A percentile compares a stretch with the other conserved stretches of the same genome.
These are phyloP conservation scores for Galaxias olidus DNA, from an alignment of 2,797 vertebrate genomes.

Conservation along the genomic window DNA sequence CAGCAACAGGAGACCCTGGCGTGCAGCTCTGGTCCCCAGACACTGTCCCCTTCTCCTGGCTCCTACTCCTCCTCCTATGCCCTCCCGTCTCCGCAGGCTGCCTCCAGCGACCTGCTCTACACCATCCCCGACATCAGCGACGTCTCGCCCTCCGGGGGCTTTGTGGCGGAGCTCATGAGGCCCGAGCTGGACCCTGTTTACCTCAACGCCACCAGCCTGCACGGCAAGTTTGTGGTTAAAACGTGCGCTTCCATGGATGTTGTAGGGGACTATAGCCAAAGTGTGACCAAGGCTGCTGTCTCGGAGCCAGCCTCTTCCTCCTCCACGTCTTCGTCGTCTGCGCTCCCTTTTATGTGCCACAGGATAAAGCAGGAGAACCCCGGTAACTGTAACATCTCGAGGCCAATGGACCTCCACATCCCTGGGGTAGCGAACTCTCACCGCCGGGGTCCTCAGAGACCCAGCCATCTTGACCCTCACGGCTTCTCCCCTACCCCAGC, in stretches of 20 bases:
- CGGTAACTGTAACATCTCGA: conserved; percentile 77
- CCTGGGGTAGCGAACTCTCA: conserved; percentile 63
- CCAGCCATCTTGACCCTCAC: conserved; percentile 71
- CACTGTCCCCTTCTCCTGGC: conserved; percentile 76
- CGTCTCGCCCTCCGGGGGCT: conserved; percentile 92
- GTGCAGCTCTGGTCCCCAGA: conserved; percentile 71
- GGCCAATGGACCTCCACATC: conserved; percentile 73
- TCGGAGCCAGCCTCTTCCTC: conserved; percentile 54
- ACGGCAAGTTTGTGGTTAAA: conserved; percentile 93
- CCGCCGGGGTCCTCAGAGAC: conserved; percentile 73
- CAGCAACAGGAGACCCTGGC: conserved; percentile 58
- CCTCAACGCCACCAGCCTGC: conserved; percentile 85
- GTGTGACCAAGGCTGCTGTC: conserved; percentile 72
- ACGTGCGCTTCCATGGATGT: conserved; percentile 79
- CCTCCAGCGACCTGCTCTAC: conserved; percentile 70
- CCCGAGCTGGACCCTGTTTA: conserved; percentile 94
- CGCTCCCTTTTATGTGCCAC: conserved; percentile 78
- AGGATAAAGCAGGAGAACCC: conserved; percentile 91
- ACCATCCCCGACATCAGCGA: conserved; percentile 92
- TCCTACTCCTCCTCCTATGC: conserved; percentile 81
- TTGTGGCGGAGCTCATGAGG: conserved; percentile 94
- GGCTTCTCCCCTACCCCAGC: conserved; percentile 73
- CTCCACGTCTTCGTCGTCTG: conserved; percentile 37
- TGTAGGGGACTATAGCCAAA: conserved; percentile 81
- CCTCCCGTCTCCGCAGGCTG: conserved; percentile 75